Percentiles rank a stretch among this genome's conserved stretches.
Evolutionary conservation across 2,888 invertebrate species (phyloP).

Genomic region (Eupelmus urozonus): DNA sequence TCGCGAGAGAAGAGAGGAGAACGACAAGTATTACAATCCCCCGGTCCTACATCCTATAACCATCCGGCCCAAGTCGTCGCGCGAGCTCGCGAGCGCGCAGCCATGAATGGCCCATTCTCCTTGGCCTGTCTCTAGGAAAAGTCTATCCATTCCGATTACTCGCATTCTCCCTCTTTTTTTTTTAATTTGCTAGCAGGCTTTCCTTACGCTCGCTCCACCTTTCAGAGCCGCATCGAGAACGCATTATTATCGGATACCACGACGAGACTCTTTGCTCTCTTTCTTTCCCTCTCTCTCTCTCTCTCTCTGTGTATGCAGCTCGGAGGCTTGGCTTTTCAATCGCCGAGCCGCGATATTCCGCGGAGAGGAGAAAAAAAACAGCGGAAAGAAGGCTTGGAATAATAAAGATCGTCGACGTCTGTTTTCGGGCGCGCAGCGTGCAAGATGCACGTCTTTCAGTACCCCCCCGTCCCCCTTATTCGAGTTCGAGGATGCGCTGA

Average conservation of each 20-base stretch:
- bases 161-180: slow-evolving; percentile 69
- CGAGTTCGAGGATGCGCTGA: slow-evolving; percentile 27
- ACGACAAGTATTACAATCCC: slow-evolving; percentile 76
- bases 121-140: slow-evolving; percentile 75
- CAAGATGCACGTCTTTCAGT: slow-evolving; percentile 57
- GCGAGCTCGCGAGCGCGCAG: slow-evolving; percentile 32
- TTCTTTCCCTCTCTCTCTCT: background rate
- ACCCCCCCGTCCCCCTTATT: slow-evolving; percentile 48
- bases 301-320: slow-evolving; percentile 50
- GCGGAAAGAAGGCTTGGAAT: slow-evolving; percentile 21
- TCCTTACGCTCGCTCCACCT: slow-evolving; percentile 60
- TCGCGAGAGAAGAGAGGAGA: slow-evolving; percentile 59
- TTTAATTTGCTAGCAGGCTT: slow-evolving; percentile 56
- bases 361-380: slow-evolving; percentile 7
- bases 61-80: slow-evolving; percentile 56
- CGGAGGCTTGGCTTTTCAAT: slow-evolving; percentile 43
- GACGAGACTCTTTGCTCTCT: too few relatives aligned
- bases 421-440: slow-evolving; percentile 55
- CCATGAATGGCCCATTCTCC: slow-evolving; percentile 76
- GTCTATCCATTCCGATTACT: slow-evolving; percentile 73
- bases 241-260: slow-evolving; percentile 43
- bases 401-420: slow-evolving; percentile 65
- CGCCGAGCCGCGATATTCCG: background rate
- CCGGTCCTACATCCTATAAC: slow-evolving; percentile 63
- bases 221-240: slow-evolving; percentile 48